A percentile compares a stretch with the other conserved stretches of the same genome.
These are phyloP conservation scores for Eristalis tenax DNA, from an alignment of 2,888 invertebrate species.

Conservation along the genomic window DNA sequence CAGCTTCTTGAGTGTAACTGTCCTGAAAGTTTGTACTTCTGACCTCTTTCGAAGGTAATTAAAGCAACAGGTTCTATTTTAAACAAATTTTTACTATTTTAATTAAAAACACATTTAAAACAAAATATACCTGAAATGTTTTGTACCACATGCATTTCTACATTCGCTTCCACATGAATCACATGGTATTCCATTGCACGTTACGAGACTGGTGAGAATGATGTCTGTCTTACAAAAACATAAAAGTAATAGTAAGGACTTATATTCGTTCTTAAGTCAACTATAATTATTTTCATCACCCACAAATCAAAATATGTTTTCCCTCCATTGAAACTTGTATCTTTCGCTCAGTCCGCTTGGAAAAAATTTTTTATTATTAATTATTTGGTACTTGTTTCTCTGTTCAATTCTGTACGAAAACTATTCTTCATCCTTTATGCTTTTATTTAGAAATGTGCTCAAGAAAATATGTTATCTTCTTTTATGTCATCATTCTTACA, in stretches of 20 bases:
- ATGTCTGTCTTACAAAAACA: conserved; percentile 22
- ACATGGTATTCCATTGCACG: conserved; percentile 82
- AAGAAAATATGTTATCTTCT: conserved; percentile 34
- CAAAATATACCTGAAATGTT: conserved; percentile 82
- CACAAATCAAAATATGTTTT: conserved; percentile 36
- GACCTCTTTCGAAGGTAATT: conserved; percentile 85
- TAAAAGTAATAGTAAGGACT: not conserved
- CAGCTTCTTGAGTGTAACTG: conserved; percentile 77
- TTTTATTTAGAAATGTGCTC: conserved; percentile 42
- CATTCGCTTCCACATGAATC: conserved; percentile 86
- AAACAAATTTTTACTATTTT: not conserved
- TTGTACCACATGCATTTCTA: conserved; percentile 85
- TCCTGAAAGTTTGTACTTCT: conserved; percentile 76
- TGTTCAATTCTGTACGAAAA: not conserved
- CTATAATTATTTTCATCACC: not conserved
- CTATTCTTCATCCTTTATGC: not conserved
- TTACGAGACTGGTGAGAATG: conserved; percentile 61
- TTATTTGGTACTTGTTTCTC: not conserved
- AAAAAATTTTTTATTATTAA: not conserved
- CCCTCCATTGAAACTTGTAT: conserved; percentile 27
- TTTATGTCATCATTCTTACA: conserved; percentile 21
- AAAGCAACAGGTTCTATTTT: conserved; percentile 84
- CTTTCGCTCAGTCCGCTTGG: not conserved
- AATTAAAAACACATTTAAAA: not conserved
- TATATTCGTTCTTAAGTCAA: not conserved